phyloP scores from a whole-genome alignment of 2,113 vertebrate genomes.

The Larimichthys polyactis region DNA sequence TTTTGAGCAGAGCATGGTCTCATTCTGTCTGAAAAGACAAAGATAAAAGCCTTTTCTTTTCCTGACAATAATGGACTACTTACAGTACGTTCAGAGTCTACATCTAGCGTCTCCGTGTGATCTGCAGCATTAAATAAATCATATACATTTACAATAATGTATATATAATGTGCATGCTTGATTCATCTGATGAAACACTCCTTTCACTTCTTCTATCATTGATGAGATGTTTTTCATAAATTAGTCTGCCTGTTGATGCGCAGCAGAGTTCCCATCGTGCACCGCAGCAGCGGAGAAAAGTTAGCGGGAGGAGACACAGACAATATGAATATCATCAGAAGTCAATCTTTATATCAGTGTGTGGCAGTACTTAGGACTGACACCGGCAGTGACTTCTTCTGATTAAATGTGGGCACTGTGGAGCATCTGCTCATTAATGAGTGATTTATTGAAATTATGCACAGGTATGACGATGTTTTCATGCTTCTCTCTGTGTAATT shows the following conservation, averaged over 20 bases:
- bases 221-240: not conserved
- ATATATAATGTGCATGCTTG: not conserved
- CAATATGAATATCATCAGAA: not conserved
- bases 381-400: not conserved
- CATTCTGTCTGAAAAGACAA: not conserved
- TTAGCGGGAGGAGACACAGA: not conserved
- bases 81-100: not conserved
- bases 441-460: too few relatives aligned
- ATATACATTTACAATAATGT: constrained; percentile 27
- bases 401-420: not conserved
- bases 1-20: not conserved
- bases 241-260: not conserved
- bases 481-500: too few relatives aligned
- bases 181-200: not conserved
- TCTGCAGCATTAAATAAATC: constrained; percentile 18
- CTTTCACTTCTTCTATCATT: not conserved
- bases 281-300: not conserved
- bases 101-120: not conserved
- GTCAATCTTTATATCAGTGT: not conserved
- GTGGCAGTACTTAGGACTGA: not conserved
- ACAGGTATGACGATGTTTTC: too few relatives aligned
- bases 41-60: not conserved
- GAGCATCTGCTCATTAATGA: not conserved
- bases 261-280: not conserved
- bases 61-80: not conserved